These are phyloP conservation scores for Gorsachius magnificus DNA, from an alignment of 2,797 vertebrate species.

Conservation along the genomic window DNA sequence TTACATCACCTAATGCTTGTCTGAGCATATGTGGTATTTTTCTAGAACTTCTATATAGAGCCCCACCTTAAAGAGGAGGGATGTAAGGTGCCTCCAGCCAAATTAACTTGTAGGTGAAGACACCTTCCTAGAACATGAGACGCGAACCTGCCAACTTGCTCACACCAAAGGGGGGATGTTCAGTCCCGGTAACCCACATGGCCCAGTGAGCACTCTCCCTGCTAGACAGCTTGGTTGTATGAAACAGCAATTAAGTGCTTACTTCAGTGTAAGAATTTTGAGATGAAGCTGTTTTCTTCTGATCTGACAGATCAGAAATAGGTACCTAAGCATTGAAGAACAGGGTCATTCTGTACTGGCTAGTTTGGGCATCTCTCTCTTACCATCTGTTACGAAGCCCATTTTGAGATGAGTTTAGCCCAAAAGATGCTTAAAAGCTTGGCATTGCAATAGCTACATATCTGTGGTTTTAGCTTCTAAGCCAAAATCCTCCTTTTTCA, in stretches of 20 bases:
- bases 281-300: background rate
- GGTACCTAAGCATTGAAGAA: background rate
- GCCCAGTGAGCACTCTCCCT: background rate
- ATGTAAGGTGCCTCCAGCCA: background rate
- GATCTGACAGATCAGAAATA: background rate
- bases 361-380: background rate
- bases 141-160: background rate
- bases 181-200: background rate
- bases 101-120: background rate
- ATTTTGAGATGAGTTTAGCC: conserved; percentile 5
- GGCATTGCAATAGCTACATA: background rate
- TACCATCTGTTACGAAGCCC: background rate
- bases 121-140: background rate
- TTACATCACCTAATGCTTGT: background rate
- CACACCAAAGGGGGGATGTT: background rate
- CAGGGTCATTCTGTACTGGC: background rate
- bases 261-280: background rate
- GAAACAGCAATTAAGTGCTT: background rate
- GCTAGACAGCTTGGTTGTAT: background rate
- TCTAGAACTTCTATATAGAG: background rate
- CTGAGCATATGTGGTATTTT: background rate
- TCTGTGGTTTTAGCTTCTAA: conserved; percentile 38
- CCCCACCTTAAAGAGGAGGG: background rate
- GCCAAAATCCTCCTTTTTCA: conserved; percentile 50
- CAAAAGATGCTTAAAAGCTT: conserved; percentile 37